These are phyloP conservation scores for Acrocephalus scirpaceus DNA, from an alignment of 2,797 vertebrate species.

Conservation along the genomic window DNA sequence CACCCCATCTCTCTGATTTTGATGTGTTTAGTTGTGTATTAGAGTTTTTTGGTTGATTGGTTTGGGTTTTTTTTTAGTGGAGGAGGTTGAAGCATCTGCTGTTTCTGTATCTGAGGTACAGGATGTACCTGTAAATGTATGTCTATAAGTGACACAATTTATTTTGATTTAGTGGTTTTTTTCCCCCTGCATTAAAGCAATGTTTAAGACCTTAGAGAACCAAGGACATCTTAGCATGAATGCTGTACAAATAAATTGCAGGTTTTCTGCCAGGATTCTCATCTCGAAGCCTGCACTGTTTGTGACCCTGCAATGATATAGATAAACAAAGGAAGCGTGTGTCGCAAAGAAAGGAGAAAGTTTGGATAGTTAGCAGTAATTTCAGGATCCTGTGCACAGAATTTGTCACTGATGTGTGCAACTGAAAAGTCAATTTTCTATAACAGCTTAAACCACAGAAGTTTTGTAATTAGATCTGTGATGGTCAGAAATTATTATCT, in stretches of 20 bases:
- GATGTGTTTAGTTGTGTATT: background rate
- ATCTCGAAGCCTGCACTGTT: accelerated
- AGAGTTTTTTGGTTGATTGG: accelerated
- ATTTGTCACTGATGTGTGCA: background rate
- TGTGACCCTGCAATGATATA: background rate
- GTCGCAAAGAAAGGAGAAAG: background rate
- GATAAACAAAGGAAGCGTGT: background rate
- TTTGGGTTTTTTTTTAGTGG: background rate
- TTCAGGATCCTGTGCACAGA: background rate
- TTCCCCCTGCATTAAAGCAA: accelerated
- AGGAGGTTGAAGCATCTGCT: background rate
- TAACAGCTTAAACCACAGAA: background rate
- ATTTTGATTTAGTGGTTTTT: background rate
- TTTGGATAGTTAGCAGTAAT: background rate
- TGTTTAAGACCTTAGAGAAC: background rate
- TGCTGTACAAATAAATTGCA: background rate
- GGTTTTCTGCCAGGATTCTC: background rate
- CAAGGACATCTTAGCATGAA: background rate
- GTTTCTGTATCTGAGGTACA: background rate
- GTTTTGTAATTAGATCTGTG: background rate
- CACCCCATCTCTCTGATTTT: background rate
- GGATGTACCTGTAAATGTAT: background rate
- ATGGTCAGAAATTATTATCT: background rate
- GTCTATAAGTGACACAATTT: background rate
- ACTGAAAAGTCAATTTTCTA: background rate